Evolutionary conservation across 1,140 invertebrate genomes (phyloP).

Genomic region (Monochamus saltuarius): DNA sequence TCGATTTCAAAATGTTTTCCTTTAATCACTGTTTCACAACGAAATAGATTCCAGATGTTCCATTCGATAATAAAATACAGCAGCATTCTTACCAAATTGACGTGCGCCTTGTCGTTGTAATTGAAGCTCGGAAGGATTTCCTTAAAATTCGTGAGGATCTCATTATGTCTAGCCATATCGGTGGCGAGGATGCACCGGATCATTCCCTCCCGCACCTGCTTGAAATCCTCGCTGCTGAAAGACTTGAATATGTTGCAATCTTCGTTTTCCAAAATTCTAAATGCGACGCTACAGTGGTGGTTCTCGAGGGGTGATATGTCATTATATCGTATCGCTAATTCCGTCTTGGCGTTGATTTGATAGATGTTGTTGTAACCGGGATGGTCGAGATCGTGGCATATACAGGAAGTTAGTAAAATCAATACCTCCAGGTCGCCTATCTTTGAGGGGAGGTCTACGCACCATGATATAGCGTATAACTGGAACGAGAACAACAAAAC

Average conservation of each 20-base stretch:
- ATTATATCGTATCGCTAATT: slow-evolving; percentile 83
- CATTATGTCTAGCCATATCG: slow-evolving; percentile 86
- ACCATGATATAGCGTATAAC: slow-evolving; percentile 86
- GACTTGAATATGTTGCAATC: slow-evolving; percentile 79
- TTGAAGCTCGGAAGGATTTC: slow-evolving; percentile 73
- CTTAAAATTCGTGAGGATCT: slow-evolving; percentile 77
- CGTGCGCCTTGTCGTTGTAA: slow-evolving; percentile 72
- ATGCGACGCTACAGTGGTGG: slow-evolving; percentile 86
- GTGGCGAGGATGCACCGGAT: slow-evolving; percentile 84
- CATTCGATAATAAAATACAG: not conserved
- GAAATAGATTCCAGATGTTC: not conserved
- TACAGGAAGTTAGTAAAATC: slow-evolving; percentile 78
- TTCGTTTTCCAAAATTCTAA: slow-evolving; percentile 73
- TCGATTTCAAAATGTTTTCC: too few relatives aligned
- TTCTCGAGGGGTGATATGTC: slow-evolving; percentile 89
- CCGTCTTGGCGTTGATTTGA: slow-evolving; percentile 85
- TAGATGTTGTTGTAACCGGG: slow-evolving; percentile 90
- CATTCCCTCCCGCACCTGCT: slow-evolving; percentile 72
- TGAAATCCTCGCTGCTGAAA: slow-evolving; percentile 64
- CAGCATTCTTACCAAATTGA: slow-evolving; percentile 68
- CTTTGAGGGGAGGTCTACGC: slow-evolving; percentile 66
- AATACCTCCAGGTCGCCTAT: slow-evolving; percentile 76
- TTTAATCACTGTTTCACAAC: too few relatives aligned
- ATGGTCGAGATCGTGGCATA: slow-evolving; percentile 91
- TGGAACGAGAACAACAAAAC: slow-evolving; percentile 51